phyloP scores from a whole-genome alignment of 2,113 vertebrate species.

The Alaudala cheleensis region DNA sequence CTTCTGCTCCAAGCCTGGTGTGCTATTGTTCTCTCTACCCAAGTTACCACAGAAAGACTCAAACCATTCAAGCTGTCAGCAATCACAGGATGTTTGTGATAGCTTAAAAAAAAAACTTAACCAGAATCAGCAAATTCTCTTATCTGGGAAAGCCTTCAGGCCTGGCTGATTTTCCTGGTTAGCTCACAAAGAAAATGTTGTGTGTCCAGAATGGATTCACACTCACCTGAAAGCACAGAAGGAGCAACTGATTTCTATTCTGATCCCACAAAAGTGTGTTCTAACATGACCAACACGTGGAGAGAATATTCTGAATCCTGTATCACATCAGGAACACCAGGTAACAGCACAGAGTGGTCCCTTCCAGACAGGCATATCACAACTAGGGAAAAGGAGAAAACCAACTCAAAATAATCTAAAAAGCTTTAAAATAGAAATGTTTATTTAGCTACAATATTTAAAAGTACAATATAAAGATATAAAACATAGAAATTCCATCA shows the following conservation, averaged over 20 bases:
- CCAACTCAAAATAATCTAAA: background rate
- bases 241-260: background rate
- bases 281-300: background rate
- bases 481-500: constrained; percentile 1
- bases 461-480: constrained; percentile 58
- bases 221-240: background rate
- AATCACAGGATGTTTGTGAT: background rate
- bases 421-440: constrained; percentile 62
- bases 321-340: background rate
- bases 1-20: background rate
- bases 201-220: background rate
- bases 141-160: background rate
- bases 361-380: background rate
- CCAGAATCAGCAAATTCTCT: background rate
- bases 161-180: background rate
- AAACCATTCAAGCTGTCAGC: background rate
- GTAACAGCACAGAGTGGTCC: background rate
- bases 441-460: constrained; percentile 63
- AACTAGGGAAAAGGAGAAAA: background rate
- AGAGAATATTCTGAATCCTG: background rate
- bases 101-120: background rate
- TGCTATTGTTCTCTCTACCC: background rate
- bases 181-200: background rate
- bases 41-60: background rate
- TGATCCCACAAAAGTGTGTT: background rate